A percentile compares a stretch with the other conserved stretches of the same genome.
These are phyloP conservation scores for Caenorhabditis sp. DNA, from an alignment of 2,888 invertebrate genomes.

Conservation along the genomic window DNA sequence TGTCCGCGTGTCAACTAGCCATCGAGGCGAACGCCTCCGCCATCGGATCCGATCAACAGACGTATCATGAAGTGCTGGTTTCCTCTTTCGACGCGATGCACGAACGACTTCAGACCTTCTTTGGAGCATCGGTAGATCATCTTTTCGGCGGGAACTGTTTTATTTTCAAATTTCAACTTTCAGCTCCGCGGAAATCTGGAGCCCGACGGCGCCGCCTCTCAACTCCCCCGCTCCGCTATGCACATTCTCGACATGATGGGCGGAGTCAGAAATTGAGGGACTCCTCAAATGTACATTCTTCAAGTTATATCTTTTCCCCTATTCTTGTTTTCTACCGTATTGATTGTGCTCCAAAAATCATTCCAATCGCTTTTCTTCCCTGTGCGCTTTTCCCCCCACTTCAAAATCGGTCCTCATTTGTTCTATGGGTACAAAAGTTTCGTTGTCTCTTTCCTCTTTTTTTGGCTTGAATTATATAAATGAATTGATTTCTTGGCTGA, in stretches of 20 bases:
- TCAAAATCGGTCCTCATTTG: constrained; percentile 9
- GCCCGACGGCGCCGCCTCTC: constrained; percentile 47
- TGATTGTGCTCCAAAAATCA: too few species aligned
- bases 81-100: constrained; percentile 82
- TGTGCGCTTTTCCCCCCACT: neutral
- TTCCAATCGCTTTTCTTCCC: neutral
- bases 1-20: constrained; percentile 93
- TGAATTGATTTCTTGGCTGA: too few species aligned
- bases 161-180: neutral
- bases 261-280: constrained; percentile 70
- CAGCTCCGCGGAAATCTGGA: constrained; percentile 68
- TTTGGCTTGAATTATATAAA: too few species aligned
- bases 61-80: constrained; percentile 90
- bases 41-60: constrained; percentile 92
- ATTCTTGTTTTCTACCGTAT: too few species aligned
- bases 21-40: constrained; percentile 92
- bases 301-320: too few species aligned
- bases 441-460: neutral
- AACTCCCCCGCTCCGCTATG: constrained; percentile 70
- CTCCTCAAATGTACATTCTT: too few species aligned
- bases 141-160: neutral
- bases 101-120: constrained; percentile 79
- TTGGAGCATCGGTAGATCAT: constrained; percentile 72
- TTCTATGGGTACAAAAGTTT: neutral
- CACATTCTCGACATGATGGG: constrained; percentile 79